Conservation (phyloP, 1,140 invertebrate genomes). For the Drosophila nasuta region DNA sequence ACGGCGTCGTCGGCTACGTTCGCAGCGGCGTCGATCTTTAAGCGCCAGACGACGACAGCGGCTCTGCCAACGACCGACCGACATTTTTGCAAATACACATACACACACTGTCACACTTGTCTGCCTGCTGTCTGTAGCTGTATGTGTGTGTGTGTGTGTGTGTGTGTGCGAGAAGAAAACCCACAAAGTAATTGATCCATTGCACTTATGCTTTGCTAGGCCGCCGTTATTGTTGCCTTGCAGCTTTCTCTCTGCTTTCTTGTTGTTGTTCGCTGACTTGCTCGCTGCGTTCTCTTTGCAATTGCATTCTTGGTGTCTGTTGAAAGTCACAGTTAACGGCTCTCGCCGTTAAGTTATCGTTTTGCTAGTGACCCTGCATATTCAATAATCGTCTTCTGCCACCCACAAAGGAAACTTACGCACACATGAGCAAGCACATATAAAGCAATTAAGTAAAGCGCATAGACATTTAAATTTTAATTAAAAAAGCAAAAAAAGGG, state of each 20-base stretch:
- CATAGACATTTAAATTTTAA: slow-evolving; percentile 9
- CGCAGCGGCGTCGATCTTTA: slow-evolving; percentile 37
- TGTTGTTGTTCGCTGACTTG: not conserved
- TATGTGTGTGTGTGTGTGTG: slow-evolving; percentile 8
- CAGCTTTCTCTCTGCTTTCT: slow-evolving; percentile 64
- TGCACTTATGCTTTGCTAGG: slow-evolving; percentile 72
- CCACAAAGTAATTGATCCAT: slow-evolving; percentile 78
- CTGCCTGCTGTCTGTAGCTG: slow-evolving; percentile 47
- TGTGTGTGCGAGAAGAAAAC: slow-evolving; percentile 48
- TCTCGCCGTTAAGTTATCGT: slow-evolving; percentile 20
- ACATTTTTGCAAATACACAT: slow-evolving; percentile 70
- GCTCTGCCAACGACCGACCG: slow-evolving; percentile 71
- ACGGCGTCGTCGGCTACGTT: slow-evolving; percentile 16
- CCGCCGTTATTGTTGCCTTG: slow-evolving; percentile 42
- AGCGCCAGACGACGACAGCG: slow-evolving; percentile 36
- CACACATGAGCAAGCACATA: not conserved
- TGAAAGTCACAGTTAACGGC: slow-evolving; percentile 28
- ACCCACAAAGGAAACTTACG: not conserved
- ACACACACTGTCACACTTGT: slow-evolving; percentile 26
- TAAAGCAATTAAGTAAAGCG: slow-evolving; percentile 5
- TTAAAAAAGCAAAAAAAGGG: not conserved
- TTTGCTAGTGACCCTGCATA: slow-evolving; percentile 10
- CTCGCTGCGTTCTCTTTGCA: slow-evolving; percentile 13
- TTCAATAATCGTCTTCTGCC: not conserved
- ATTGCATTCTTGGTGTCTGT: slow-evolving; percentile 30